Evolutionary conservation across 2,797 vertebrate species (phyloP), one percentile per base, ranked within the genome.

Genomic region (Octomys mimax): DNA sequence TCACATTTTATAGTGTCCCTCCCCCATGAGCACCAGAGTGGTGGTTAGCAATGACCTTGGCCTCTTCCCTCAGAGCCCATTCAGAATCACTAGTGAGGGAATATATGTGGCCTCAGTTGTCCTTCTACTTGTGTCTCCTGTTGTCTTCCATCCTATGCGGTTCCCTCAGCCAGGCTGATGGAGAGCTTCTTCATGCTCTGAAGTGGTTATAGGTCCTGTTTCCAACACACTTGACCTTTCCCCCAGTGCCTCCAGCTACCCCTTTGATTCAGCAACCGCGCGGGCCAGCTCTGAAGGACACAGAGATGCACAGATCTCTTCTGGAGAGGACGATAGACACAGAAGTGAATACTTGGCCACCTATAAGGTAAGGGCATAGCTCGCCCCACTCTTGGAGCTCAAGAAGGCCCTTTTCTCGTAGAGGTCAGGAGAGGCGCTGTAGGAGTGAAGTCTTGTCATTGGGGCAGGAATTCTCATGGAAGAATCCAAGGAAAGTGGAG

Each of bases 11-110:
- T 52, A 92, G 42, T 84, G 92, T 42, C 66, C 64, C 59, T 96
- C 83, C 92, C 75, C 88, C 87, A 49, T 42, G 86, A 73, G 28
- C 31, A 7, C 28, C 87, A 82, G 94, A 91, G 68, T 42, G 39
- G 87, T 89, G 83, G 64, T 91, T 95, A 94, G 66, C 78, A 57
- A 22, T 79, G 84, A 92, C 91, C 96, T 97, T 95, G 91, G 39
- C 68, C 91, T 78, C 52, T n/a, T 92, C 42, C 61, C 62, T 92
- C 85, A 94, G 66, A 97, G 92, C 68, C 78, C 46, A 24, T 73
- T 96, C 59, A 64, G 70, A 91, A 75, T 66, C 54, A 42, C 88
- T 61, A 81, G 46, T 21, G 61, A 31, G 33, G 54, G 24, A 28
- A 54, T 33, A 87, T 61, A 75, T 11, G 61, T 2, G 5, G 11